Conservation (phyloP, 2,888 invertebrate species). For the Neuroscelio doddi region DNA sequence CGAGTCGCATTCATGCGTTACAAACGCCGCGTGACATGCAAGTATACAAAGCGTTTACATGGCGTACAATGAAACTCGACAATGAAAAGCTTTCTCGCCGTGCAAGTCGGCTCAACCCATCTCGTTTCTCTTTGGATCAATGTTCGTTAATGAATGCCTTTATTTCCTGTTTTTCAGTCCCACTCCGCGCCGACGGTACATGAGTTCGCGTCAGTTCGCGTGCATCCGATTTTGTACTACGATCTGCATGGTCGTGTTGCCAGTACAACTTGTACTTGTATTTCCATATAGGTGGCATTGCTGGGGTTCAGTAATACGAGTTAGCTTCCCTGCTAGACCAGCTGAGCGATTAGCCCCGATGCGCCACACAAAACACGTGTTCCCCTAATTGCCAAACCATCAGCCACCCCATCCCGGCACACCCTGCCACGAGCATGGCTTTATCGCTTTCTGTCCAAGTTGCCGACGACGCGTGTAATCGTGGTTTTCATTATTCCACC, state of each 20-base stretch:
- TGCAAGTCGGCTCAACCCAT: conserved; percentile 13
- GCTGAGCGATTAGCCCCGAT: conserved; percentile 53
- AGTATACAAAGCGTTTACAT: conserved; percentile 39
- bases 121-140: conserved; percentile 35
- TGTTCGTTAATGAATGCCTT: conserved; percentile 50
- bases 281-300: conserved; percentile 18
- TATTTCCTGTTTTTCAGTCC: conserved; percentile 48
- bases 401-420: conserved; percentile 38
- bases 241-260: too few relatives aligned
- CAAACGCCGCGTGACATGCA: conserved; percentile 27
- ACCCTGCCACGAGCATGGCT: conserved; percentile 26
- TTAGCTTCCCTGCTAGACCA: conserved; percentile 29
- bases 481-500: conserved; percentile 34
- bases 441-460: conserved; percentile 35
- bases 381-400: conserved; percentile 47
- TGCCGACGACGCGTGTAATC: conserved; percentile 36
- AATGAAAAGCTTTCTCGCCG: conserved; percentile 31
- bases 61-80: conserved; percentile 35
- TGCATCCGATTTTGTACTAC: conserved; percentile 12
- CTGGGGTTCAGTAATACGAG: conserved; percentile 37
- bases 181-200: conserved; percentile 17
- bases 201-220: conserved; percentile 29
- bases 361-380: conserved; percentile 48
- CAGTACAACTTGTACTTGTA: conserved; percentile 12
- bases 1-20: not conserved